Evolutionary conservation across 2,888 invertebrate species (phyloP).

Genomic region (Campaea margaritaria): DNA sequence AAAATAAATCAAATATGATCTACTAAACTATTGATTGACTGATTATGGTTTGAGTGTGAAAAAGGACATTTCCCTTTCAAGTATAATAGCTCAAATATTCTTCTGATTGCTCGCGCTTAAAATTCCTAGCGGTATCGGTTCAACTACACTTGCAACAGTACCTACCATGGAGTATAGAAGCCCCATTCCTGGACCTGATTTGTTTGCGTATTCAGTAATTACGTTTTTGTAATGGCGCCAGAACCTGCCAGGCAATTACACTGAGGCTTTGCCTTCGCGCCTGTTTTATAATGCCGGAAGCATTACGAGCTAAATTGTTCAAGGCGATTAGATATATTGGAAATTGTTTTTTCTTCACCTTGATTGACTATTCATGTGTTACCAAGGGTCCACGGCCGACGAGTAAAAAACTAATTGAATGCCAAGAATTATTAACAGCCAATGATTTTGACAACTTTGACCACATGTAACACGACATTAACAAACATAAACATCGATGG

Average conservation of each 20-base stretch:
- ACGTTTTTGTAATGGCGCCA: slow-evolving; percentile 64
- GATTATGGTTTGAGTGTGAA: no score
- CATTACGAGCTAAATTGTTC: slow-evolving; percentile 40
- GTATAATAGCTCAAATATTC: slow-evolving; percentile 38
- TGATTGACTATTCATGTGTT: slow-evolving; percentile 42
- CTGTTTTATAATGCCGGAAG: slow-evolving; percentile 48
- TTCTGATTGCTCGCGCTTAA: slow-evolving; percentile 70
- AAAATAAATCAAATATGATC: no score
- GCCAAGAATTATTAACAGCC: slow-evolving; percentile 31
- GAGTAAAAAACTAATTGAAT: slow-evolving; percentile 41
- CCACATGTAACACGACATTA: slow-evolving; percentile 29
- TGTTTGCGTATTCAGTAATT: slow-evolving; percentile 65
- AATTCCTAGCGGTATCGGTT: slow-evolving; percentile 64
- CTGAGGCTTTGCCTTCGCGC: slow-evolving; percentile 30
- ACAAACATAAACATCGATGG: slow-evolving; percentile 27
- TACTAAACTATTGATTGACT: no score
- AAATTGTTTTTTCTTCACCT: slow-evolving; percentile 35
- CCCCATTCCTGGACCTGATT: slow-evolving; percentile 60
- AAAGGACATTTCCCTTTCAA: no score
- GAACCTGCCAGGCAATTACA: slow-evolving; percentile 44
- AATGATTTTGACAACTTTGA: slow-evolving; percentile 30
- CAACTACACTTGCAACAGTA: slow-evolving; percentile 5
- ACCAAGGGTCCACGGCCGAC: slow-evolving; percentile 33
- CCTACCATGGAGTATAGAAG: slow-evolving; percentile 49
- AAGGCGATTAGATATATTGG: slow-evolving; percentile 36